A percentile compares a stretch with the other conserved stretches of the same genome.
Conservation (phyloP, 2,888 invertebrate species). For the Nemapogon koenigi region DNA sequence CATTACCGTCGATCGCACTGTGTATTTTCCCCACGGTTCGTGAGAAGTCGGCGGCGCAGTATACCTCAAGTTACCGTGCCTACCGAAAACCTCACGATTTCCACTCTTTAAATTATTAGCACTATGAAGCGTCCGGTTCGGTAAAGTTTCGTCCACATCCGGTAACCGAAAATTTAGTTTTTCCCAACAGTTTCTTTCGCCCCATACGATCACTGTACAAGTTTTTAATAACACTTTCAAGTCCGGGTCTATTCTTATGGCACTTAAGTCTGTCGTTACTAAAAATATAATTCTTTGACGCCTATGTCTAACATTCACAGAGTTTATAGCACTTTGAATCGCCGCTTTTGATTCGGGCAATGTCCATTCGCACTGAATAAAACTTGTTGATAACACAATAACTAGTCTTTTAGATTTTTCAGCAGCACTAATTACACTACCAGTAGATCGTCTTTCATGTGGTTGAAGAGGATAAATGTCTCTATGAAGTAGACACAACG, state of each 20-base stretch:
- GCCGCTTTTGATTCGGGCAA: constrained; percentile 82
- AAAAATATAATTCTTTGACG: constrained; percentile 66
- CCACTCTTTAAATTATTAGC: constrained; percentile 54
- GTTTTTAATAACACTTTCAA: constrained; percentile 75
- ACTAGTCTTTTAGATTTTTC: constrained; percentile 76
- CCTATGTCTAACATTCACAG: constrained; percentile 70
- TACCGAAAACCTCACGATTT: constrained; percentile 52
- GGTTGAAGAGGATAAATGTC: constrained; percentile 67
- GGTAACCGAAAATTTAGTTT: constrained; percentile 85
- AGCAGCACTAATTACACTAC: constrained; percentile 58
- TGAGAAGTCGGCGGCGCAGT: constrained; percentile 60
- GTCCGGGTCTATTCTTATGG: constrained; percentile 75
- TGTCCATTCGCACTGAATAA: constrained; percentile 85
- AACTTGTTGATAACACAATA: constrained; percentile 80
- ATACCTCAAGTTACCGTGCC: constrained; percentile 58
- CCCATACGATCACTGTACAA: constrained; percentile 78
- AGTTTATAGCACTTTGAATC: constrained; percentile 73
- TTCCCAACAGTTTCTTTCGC: constrained; percentile 88
- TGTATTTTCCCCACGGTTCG: constrained; percentile 61
- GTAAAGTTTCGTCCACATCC: constrained; percentile 69
- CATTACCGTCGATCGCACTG: constrained; percentile 54
- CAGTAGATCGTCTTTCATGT: constrained; percentile 62
- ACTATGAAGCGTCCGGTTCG: constrained; percentile 63
- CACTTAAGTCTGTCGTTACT: constrained; percentile 62
- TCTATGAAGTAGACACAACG: constrained; percentile 73